Conservation (phyloP, 2,797 vertebrate genomes). For the Diglossa cyanea region DNA sequence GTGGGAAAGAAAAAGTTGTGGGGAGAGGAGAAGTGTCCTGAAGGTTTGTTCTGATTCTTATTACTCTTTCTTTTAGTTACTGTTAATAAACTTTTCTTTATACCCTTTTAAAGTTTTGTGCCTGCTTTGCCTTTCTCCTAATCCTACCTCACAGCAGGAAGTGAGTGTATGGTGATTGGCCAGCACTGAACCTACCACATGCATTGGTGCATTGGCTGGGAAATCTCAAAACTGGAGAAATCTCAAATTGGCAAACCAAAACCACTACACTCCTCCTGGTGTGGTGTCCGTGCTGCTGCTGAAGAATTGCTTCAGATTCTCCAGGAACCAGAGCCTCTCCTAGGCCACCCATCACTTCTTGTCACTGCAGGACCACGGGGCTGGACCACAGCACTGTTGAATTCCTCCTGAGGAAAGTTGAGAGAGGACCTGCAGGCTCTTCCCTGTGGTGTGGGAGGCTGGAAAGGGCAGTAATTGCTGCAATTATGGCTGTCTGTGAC, state of each 20-base stretch:
- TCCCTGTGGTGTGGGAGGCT: background rate
- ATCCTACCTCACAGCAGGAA: too few species aligned
- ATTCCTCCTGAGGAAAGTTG: background rate
- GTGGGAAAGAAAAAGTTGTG: background rate
- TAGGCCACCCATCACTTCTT: background rate
- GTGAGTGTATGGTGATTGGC: background rate
- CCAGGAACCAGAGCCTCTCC: background rate
- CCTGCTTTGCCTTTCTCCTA: too few species aligned
- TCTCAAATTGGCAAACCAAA: background rate
- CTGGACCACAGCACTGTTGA: background rate
- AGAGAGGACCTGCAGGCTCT: background rate
- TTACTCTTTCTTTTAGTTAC: too few species aligned
- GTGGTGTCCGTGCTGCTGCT: accelerated
- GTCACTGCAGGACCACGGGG: background rate
- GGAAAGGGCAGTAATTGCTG: background rate
- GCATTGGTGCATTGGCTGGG: background rate
- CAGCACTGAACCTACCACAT: background rate
- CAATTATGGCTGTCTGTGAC: background rate
- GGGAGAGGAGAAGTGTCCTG: background rate
- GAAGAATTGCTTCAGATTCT: background rate
- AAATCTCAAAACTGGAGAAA: background rate
- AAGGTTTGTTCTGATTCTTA: background rate
- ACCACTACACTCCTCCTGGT: background rate
- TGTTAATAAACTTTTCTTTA: too few species aligned
- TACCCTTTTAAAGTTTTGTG: too few species aligned